A percentile compares a stretch with the other conserved stretches of the same genome.
Evolutionary conservation across 2,113 vertebrate genomes (phyloP).

Genomic region (Desmodus rotundus): DNA sequence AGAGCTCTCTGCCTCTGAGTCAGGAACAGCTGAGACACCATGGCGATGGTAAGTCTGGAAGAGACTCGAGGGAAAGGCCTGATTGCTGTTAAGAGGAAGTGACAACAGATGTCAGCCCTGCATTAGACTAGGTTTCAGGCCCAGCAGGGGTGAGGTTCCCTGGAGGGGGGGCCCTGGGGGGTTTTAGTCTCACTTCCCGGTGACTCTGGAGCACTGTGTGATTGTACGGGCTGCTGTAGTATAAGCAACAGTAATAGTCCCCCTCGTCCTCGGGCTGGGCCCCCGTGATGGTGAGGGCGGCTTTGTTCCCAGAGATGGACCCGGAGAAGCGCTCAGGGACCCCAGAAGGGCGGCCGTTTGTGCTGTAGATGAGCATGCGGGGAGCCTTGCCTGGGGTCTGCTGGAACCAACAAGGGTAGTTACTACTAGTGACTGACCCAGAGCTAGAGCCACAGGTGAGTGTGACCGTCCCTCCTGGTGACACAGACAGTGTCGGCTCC

Average conservation of each 20-base stretch:
- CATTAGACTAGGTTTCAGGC: too few relatives aligned
- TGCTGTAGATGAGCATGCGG: fast-evolving
- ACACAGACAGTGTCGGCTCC: background rate
- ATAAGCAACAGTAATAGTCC: background rate
- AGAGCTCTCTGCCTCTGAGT: too few relatives aligned
- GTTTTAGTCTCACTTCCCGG: background rate
- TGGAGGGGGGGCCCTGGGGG: too few relatives aligned
- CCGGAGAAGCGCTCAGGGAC: background rate
- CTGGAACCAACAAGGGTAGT: background rate
- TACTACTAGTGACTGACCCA: background rate
- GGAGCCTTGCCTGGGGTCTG: background rate
- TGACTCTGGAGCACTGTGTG: background rate
- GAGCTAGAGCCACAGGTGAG: background rate
- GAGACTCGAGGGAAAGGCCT: too few relatives aligned
- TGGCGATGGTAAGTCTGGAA: too few relatives aligned
- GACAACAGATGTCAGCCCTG: too few relatives aligned
- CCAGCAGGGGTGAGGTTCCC: too few relatives aligned
- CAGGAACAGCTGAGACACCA: too few relatives aligned
- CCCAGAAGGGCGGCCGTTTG: fast-evolving
- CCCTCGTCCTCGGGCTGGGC: background rate
- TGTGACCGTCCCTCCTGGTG: background rate
- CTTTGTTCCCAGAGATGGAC: background rate
- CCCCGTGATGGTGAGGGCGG: background rate
- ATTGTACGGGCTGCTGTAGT: too few relatives aligned
- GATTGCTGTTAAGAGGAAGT: too few relatives aligned